Evolutionary conservation across 2,113 vertebrate species (phyloP).

Genomic region (Gymnobelideus leadbeateri): DNA sequence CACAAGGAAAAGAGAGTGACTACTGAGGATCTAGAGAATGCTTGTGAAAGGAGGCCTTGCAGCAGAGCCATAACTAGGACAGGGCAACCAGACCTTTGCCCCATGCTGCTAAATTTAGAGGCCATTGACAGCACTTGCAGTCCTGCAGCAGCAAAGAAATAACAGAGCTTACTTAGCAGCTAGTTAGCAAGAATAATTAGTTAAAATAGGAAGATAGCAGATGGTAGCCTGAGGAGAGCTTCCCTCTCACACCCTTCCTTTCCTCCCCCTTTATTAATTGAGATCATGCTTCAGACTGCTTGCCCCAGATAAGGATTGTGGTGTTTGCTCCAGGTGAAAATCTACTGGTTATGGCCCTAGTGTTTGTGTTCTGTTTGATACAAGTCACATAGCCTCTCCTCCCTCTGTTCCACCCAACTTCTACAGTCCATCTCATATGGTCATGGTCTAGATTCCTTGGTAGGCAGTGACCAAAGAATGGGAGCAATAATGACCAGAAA

Average conservation of each 20-base stretch:
- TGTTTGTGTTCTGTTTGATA: neutral
- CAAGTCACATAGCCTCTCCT: neutral
- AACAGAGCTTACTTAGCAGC: neutral
- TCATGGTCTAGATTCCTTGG: neutral
- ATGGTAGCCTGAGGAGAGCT: constrained; percentile 4
- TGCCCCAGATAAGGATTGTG: neutral
- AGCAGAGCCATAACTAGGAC: neutral
- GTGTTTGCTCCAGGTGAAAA: neutral
- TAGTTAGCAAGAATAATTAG: constrained; percentile 10
- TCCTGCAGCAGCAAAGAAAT: neutral
- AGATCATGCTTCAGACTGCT: neutral
- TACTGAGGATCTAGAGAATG: neutral
- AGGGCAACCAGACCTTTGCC: neutral
- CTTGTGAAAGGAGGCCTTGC: neutral
- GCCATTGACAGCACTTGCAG: neutral
- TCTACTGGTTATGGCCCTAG: neutral
- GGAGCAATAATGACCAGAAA: neutral
- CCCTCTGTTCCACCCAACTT: neutral
- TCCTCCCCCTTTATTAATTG: neutral
- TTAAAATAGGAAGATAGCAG: constrained; percentile 5
- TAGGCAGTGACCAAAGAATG: neutral
- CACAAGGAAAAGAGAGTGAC: neutral
- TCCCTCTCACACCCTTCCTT: neutral
- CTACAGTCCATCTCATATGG: neutral
- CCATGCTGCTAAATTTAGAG: neutral